Evolutionary conservation across 64 coral and sea anemone species (phyloP).

Genomic region (Exaiptasia diaphana): DNA sequence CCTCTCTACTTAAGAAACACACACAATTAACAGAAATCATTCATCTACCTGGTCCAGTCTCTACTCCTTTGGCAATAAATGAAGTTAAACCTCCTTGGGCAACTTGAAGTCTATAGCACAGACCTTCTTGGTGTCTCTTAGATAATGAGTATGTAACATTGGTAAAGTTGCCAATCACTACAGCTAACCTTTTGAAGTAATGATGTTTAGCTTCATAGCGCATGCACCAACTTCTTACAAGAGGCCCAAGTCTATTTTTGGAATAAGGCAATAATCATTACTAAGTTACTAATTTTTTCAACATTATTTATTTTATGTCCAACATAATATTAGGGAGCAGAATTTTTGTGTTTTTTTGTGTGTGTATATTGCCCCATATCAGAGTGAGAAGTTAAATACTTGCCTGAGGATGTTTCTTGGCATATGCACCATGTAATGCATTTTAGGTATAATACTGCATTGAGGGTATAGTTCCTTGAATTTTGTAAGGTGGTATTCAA

Average conservation of each 20-base stretch:
- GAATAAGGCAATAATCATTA: too few relatives aligned
- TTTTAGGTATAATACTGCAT: conserved; percentile 33
- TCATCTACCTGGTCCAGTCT: conserved; percentile 58
- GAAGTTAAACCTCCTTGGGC: conserved; percentile 6
- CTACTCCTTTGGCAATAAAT: conserved; percentile 65
- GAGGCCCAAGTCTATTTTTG: conserved; percentile 46
- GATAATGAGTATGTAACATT: conserved; percentile 51
- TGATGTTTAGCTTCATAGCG: conserved; percentile 68
- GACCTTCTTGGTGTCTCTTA: conserved; percentile 46
- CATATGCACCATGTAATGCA: conserved; percentile 61
- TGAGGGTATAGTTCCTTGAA: conserved; percentile 5
- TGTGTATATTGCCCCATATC: too few relatives aligned
- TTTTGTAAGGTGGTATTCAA: background rate
- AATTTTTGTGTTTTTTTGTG: too few relatives aligned
- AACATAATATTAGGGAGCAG: too few relatives aligned
- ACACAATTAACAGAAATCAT: too few relatives aligned
- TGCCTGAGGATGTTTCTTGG: conserved; percentile 40
- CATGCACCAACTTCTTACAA: conserved; percentile 71
- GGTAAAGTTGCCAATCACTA: conserved; percentile 44
- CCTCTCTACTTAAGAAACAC: too few relatives aligned
- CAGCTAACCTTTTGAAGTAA: conserved; percentile 47
- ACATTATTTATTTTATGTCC: too few relatives aligned
- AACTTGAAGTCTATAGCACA: conserved; percentile 62
- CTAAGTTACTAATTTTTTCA: too few relatives aligned
- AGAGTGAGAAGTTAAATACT: too few relatives aligned